Evolutionary conservation across 2,113 vertebrate genomes (phyloP).

Genomic region (Spizaetus ornatus): DNA sequence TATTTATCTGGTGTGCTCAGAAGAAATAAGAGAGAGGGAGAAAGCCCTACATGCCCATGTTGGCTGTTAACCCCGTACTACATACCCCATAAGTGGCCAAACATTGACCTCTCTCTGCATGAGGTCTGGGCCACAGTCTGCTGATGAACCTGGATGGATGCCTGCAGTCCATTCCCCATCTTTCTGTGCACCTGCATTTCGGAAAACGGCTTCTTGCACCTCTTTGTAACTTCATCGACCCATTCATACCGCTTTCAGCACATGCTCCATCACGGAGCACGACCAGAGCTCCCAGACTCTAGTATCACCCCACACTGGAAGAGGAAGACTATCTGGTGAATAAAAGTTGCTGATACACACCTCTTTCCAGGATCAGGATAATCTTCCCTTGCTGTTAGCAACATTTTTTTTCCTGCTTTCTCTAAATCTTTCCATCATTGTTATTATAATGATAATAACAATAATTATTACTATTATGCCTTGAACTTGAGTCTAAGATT

Average conservation of each 20-base stretch:
- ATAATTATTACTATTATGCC: constrained; percentile 35
- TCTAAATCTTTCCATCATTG: constrained; percentile 48
- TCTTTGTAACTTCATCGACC: background rate
- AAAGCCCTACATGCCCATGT: constrained; percentile 12
- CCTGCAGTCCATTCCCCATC: background rate
- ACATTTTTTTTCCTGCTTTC: background rate
- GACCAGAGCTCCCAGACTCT: background rate
- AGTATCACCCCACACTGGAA: background rate
- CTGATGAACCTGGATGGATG: background rate
- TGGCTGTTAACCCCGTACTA: constrained; percentile 24
- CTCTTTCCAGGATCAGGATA: constrained; percentile 54
- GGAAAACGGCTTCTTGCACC: background rate
- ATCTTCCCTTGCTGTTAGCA: constrained; percentile 40
- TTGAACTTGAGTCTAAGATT: constrained; percentile 8
- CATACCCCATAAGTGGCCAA: background rate
- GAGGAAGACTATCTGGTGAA: background rate
- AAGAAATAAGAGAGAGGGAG: constrained; percentile 2
- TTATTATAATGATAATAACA: constrained; percentile 49
- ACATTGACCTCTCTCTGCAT: background rate
- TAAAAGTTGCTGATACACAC: constrained; percentile 24
- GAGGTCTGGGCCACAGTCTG: background rate
- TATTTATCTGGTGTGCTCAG: constrained; percentile 81
- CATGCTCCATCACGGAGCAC: background rate
- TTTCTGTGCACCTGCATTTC: background rate
- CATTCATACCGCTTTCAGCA: background rate